phyloP scores from a whole-genome alignment of 1,140 invertebrate species.

The Belonocnema kinseyi region DNA sequence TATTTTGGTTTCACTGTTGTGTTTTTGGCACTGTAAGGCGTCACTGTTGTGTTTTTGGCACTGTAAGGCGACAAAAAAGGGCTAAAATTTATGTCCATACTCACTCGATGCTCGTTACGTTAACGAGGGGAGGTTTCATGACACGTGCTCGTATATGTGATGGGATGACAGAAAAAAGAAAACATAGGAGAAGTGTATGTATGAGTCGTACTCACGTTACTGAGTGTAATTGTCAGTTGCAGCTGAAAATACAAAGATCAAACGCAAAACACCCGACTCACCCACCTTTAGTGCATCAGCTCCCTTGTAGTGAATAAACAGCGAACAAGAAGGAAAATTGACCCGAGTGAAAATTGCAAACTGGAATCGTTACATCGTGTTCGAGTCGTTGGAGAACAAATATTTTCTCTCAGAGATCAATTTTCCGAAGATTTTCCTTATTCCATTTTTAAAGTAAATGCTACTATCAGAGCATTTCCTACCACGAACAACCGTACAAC shows the following conservation, averaged over 20 bases:
- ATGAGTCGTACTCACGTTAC: constrained; percentile 13
- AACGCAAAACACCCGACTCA: background rate
- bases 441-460: too few relatives aligned
- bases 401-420: too few relatives aligned
- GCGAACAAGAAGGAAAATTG: constrained; percentile 1
- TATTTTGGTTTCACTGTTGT: background rate
- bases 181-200: background rate
- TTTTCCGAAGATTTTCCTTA: too few relatives aligned
- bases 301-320: constrained; percentile 1
- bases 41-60: background rate
- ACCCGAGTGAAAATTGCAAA: background rate
- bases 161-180: background rate
- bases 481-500: too few relatives aligned
- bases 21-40: background rate
- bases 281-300: background rate
- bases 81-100: background rate
- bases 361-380: background rate
- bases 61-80: background rate
- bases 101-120: background rate
- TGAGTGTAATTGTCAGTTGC: constrained; percentile 1
- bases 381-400: background rate
- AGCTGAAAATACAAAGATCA: constrained; percentile 28
- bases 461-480: too few relatives aligned
- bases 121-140: constrained; percentile 10
- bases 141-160: background rate